Evolutionary conservation across 2,888 invertebrate genomes (phyloP), one percentile per base, ranked within the genome.

Genomic region (Marronus borbonicus): DNA sequence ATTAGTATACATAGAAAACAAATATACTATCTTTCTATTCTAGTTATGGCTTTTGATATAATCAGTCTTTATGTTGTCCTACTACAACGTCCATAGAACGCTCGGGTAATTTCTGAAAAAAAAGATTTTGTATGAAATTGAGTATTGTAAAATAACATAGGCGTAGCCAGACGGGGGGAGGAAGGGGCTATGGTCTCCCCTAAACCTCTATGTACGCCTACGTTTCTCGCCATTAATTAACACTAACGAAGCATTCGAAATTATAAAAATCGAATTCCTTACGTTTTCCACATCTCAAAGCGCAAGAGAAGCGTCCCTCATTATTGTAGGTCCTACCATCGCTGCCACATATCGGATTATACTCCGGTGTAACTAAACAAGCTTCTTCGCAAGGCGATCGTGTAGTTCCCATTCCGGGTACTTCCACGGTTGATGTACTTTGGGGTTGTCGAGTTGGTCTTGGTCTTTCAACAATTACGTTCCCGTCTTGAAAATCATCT

Each of bases 281-380:
- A 87, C 87, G 81, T 84, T 80, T 85, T 77, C 87, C 87, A 81
- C 87, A 87, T 64, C 80, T 80, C 72, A 82, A 79, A 36, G 87
- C 87, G 79, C 87, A 87, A 28, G 74, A 80, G 12, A 85, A 80
- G 77, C 85, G 82, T 24, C 82, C 80, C 28, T 81, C 80, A 79
- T 85, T 87, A 8, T 77, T 80, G 79, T 87, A 87, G 3, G 86
- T 87, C 36, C 85, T 78, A 39, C 81, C 81, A 77, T 87, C 84
- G 52, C 83, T 84, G 4, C 86, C 87, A 81, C 87, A 87, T 58
- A 87, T 83, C 39, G 87, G 87, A 80, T 87, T 85, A 75, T 86
- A 87, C 62, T 87, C 84, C 12, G 80, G 79, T 3, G 87, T 87
- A 24, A 84, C 84, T 66, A 76, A 80, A 77, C 87, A 87, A 10